These are phyloP conservation scores for Lathamus discolor DNA, from an alignment of 2,113 vertebrate genomes.

Conservation along the genomic window DNA sequence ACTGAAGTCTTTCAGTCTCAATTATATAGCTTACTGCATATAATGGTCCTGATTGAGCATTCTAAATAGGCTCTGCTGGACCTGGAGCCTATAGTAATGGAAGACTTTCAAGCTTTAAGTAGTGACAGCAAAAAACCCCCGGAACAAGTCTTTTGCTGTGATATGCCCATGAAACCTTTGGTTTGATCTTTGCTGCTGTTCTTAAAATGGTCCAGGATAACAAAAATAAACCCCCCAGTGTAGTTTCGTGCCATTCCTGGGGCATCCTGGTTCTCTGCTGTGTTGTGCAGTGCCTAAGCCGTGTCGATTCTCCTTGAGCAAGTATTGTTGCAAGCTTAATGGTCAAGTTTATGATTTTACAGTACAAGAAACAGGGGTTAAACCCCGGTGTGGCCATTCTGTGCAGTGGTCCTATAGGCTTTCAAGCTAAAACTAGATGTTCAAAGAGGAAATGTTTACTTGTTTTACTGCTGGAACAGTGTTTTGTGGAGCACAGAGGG, in stretches of 20 bases:
- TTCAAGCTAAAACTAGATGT: background rate
- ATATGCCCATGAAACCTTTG: background rate
- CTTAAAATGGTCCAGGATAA: slow-evolving; percentile 53
- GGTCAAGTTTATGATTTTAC: background rate
- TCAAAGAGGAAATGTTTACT: background rate
- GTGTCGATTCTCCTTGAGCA: background rate
- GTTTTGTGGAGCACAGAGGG: background rate
- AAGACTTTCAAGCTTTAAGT: background rate
- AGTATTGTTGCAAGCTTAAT: background rate
- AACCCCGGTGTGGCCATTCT: background rate
- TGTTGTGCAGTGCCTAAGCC: background rate
- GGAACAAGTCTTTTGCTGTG: background rate
- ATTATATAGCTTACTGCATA: background rate
- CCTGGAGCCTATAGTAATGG: background rate
- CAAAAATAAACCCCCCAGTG: background rate
- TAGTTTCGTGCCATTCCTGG: slow-evolving; percentile 12
- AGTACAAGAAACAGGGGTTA: background rate
- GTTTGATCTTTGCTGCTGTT: slow-evolving; percentile 51
- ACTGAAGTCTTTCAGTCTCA: background rate
- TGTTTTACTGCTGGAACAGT: background rate
- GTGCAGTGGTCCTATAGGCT: background rate
- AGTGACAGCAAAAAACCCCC: background rate
- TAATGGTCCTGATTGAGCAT: background rate
- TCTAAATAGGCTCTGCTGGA: background rate
- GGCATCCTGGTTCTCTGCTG: background rate